Evolutionary conservation across 2,888 invertebrate species (phyloP).

Genomic region (Ormyrus labotus): DNA sequence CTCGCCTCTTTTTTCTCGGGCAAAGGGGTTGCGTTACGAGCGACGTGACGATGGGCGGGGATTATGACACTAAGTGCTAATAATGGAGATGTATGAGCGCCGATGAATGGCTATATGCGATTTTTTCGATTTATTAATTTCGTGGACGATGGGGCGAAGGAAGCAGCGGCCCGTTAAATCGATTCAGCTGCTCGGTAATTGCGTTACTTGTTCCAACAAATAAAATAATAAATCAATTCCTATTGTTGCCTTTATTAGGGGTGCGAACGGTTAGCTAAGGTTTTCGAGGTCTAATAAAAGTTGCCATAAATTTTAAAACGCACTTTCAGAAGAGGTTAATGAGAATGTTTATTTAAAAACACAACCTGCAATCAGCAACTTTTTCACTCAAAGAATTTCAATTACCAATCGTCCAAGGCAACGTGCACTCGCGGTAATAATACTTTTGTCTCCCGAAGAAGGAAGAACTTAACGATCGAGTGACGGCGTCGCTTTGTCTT

Average conservation of each 20-base stretch:
- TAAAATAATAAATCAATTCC: neutral
- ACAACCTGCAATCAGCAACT: too few species aligned
- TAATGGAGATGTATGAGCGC: constrained; percentile 47
- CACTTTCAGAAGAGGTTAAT: too few species aligned
- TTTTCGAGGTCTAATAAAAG: too few species aligned
- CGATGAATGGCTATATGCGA: constrained; percentile 9
- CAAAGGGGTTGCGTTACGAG: neutral
- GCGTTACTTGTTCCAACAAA: neutral
- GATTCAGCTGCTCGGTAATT: constrained; percentile 19
- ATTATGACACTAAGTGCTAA: constrained; percentile 53
- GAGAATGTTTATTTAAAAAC: too few species aligned
- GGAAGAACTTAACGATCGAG: constrained; percentile 25
- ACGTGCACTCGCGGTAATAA: constrained; percentile 5
- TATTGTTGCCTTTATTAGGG: constrained; percentile 1
- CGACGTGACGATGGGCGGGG: constrained; percentile 20
- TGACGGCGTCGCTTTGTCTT: neutral
- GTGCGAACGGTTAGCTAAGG: too few species aligned
- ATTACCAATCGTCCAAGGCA: neutral
- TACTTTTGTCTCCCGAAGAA: neutral
- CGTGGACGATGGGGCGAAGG: neutral
- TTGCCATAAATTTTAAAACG: too few species aligned
- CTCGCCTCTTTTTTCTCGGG: neutral
- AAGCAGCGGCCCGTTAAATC: constrained; percentile 2
- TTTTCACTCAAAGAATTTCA: too few species aligned
- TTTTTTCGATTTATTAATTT: constrained; percentile 31